These are phyloP conservation scores for Neodiprion lecontei DNA, from an alignment of 1,140 invertebrate genomes.

Conservation along the genomic window DNA sequence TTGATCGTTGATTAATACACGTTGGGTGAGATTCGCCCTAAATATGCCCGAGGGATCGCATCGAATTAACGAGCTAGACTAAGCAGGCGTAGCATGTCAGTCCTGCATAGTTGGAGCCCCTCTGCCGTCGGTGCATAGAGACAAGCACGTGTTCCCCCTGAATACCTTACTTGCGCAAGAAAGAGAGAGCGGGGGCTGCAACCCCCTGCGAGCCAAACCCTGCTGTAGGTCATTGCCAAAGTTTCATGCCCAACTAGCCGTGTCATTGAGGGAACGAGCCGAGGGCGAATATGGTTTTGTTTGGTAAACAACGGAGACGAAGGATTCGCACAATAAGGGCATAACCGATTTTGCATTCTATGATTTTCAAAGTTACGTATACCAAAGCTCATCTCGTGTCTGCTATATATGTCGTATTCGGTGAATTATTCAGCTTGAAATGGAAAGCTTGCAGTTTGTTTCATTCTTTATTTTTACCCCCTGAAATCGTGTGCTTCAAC, in stretches of 20 bases:
- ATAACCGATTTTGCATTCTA: too few relatives aligned
- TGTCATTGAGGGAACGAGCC: conserved; percentile 35
- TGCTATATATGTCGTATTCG: too few relatives aligned
- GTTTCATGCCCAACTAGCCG: conserved; percentile 44
- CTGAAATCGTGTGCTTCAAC: too few relatives aligned
- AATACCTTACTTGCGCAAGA: neutral
- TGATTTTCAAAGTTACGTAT: too few relatives aligned
- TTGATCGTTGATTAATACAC: too few relatives aligned
- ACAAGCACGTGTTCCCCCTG: conserved; percentile 3
- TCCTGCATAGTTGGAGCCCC: neutral
- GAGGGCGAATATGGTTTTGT: conserved; percentile 40
- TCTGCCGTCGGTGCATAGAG: neutral
- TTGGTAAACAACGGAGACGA: conserved; percentile 40
- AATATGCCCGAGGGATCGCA: neutral
- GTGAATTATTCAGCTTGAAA: too few relatives aligned
- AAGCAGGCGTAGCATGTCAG: neutral
- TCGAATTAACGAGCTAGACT: neutral
- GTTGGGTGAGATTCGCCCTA: neutral
- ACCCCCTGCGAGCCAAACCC: neutral
- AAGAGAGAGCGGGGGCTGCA: neutral
- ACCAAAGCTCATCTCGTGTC: too few relatives aligned
- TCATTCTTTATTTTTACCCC: too few relatives aligned
- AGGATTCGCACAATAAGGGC: conserved; percentile 33
- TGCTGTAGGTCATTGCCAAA: conserved; percentile 22
- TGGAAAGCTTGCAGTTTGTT: too few relatives aligned